phyloP scores from a whole-genome alignment of 2,888 invertebrate genomes.

The Acronicta aceris region DNA sequence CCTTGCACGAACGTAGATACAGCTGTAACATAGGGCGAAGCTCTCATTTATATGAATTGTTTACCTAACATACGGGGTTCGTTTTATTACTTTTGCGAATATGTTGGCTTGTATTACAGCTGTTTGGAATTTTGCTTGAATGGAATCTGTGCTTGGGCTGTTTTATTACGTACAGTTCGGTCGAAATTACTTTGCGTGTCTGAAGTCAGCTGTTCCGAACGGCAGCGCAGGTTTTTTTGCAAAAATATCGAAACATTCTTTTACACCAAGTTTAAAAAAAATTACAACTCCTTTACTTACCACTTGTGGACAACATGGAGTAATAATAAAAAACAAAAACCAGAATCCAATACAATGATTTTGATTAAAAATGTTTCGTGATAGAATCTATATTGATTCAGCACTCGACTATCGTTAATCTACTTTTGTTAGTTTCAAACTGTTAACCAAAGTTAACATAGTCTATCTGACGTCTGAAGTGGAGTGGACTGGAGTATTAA shows the following conservation, averaged over 20 bases:
- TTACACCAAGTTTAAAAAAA: too few relatives aligned
- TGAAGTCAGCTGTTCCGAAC: too few relatives aligned
- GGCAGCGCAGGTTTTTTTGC: too few relatives aligned
- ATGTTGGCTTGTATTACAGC: constrained; percentile 29
- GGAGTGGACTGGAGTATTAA: too few relatives aligned
- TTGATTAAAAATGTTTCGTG: background rate
- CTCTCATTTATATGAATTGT: constrained; percentile 38
- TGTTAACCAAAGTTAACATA: background rate
- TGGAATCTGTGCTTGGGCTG: constrained; percentile 1
- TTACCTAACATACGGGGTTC: constrained; percentile 38
- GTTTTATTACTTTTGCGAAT: constrained; percentile 44
- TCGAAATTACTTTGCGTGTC: too few relatives aligned
- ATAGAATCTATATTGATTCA: constrained; percentile 5
- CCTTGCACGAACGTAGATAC: constrained; percentile 14
- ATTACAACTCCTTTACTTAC: too few relatives aligned
- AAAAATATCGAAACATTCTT: too few relatives aligned
- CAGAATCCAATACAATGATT: background rate
- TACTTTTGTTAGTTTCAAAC: constrained; percentile 3
- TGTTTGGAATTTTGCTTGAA: constrained; percentile 15
- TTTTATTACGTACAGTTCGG: too few relatives aligned
- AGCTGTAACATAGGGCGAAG: constrained; percentile 13
- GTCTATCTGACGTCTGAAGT: background rate
- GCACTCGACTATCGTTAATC: background rate
- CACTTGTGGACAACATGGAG: too few relatives aligned
- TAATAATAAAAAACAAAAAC: background rate